A percentile compares a stretch with the other conserved stretches of the same genome.
These are phyloP conservation scores for Maconellicoccus hirsutus DNA, from an alignment of 1,140 invertebrate genomes.

Conservation along the genomic window DNA sequence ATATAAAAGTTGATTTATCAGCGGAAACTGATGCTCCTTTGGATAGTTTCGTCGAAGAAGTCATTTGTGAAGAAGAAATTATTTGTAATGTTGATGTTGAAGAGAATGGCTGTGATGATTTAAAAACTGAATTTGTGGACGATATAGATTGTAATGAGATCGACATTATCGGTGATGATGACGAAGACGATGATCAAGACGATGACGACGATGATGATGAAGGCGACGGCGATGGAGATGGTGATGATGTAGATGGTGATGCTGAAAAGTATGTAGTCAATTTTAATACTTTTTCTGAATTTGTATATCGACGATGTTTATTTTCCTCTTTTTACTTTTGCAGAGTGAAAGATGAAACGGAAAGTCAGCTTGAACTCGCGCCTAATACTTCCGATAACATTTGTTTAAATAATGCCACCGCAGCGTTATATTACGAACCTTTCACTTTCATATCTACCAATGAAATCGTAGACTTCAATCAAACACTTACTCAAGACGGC, in stretches of 20 bases:
- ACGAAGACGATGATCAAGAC: neutral
- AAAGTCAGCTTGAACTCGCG: neutral
- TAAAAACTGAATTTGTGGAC: neutral
- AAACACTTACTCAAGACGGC: neutral
- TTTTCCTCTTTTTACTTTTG: neutral
- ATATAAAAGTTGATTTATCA: neutral
- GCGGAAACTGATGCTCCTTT: neutral
- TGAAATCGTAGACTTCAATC: neutral
- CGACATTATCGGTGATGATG: neutral
- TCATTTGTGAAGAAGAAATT: conserved; percentile 11
- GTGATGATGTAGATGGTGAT: neutral
- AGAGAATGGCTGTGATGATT: neutral
- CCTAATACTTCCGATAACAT: neutral
- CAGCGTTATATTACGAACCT: conserved; percentile 3
- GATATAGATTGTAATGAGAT: neutral
- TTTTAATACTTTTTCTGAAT: neutral
- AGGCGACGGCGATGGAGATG: neutral
- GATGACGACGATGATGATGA: neutral
- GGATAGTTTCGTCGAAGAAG: conserved; percentile 5
- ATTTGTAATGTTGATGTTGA: conserved; percentile 6
- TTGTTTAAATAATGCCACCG: neutral
- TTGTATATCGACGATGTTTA: neutral
- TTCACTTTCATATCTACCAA: neutral
- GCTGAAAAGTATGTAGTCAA: neutral
- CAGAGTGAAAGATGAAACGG: neutral